Evolutionary conservation across 92 coral and sea anemone species (phyloP).

Genomic region (Phymanthus crucifer): DNA sequence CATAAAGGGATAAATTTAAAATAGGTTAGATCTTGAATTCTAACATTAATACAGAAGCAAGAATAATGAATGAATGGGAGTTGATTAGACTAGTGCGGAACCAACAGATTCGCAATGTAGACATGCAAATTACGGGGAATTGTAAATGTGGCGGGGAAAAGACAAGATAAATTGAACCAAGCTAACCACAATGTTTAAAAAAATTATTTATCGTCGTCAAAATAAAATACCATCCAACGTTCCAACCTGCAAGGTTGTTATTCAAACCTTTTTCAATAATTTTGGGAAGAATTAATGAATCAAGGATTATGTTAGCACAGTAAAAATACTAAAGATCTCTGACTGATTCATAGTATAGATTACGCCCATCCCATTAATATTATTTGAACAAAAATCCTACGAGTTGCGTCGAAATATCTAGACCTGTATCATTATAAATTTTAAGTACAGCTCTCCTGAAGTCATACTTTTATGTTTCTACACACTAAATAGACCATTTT

Average conservation of each 20-base stretch:
- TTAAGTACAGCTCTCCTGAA: background rate
- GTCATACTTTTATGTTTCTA: background rate
- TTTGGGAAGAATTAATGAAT: background rate
- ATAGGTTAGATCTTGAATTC: background rate
- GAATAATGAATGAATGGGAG: background rate
- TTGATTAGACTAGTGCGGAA: background rate
- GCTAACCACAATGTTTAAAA: background rate
- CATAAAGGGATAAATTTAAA: background rate
- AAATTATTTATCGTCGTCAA: background rate
- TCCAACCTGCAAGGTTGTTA: background rate
- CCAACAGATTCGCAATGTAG: background rate
- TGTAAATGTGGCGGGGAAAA: background rate
- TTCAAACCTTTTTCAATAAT: background rate
- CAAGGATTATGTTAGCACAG: background rate
- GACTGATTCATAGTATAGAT: background rate
- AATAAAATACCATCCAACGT: slow-evolving; percentile 5
- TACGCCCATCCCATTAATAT: background rate
- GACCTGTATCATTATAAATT: background rate
- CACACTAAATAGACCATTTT: background rate
- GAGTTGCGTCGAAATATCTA: background rate
- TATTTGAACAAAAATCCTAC: background rate
- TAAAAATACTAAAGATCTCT: background rate
- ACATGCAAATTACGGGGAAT: slow-evolving; percentile 6
- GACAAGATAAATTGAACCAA: slow-evolving; percentile 5
- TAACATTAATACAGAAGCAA: background rate